Evolutionary conservation across 2,888 invertebrate species (phyloP), one percentile per base, ranked within the genome.

Genomic region (Sinodicranocentrus sp.): DNA sequence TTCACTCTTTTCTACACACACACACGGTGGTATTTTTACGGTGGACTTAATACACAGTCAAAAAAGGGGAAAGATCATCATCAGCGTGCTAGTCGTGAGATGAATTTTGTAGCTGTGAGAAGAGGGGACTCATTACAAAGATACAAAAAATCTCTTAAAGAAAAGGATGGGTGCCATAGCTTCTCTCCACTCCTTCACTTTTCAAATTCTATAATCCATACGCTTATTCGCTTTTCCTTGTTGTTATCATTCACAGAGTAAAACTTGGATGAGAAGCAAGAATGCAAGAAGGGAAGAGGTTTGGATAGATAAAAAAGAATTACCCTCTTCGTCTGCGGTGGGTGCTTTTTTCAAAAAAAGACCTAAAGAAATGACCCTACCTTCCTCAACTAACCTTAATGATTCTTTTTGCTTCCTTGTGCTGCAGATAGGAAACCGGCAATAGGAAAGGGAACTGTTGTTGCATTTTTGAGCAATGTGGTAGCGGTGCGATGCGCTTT

Each of bases 361-460:
- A 48, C 15, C 8, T 8, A 8, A n/a, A n/a, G 48, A 48, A 17
- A 48, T 43, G 44, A 67, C 67, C 67, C 39, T 67, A 67, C 67
- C 67, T 67, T 44, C 67, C 67, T 19, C 67, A 19, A 59, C 25
- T 25, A 28, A 39, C 63, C 13, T 63, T 63, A 63, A 63, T 63
- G 63, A 33, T 63, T 59, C 13, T 33, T 57, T 21, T 57, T 63
- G 33, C 33, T 63, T 63, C 63, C 63, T 63, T 25, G 63, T 63
- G 17, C 15, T 13, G 21, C 13, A 8, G 57, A 48, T 48, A 25
- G 28, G 63, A 63, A 63, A 63, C 63, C 28, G 28, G 26, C 28
- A 63, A 19, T 63, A 28, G 25, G 8, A 17, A 13, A 13, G 48
- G 17, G 15, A 17, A 48, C n/a, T 15, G 15, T 48, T 48, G 5